Evolutionary conservation across 2,888 invertebrate genomes (phyloP), one percentile per base, ranked within the genome.

Genomic region (Pammene aurita): DNA sequence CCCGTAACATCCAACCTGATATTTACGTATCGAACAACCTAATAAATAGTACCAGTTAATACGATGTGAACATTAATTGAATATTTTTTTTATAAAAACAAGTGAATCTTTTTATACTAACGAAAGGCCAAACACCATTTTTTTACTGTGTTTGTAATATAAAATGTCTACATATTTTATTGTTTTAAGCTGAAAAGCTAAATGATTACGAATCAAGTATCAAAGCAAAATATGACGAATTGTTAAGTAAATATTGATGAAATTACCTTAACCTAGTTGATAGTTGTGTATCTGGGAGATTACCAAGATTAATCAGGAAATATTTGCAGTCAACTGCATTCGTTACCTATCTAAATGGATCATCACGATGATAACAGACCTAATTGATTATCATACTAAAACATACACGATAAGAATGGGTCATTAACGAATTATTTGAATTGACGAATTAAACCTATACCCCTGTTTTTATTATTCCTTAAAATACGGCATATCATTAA

Each of bases 1-100:
- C 74, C 73, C 62, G 35, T 69, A 64, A 72, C 70, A 55, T 44
- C 18, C 38, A 35, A 48, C 50, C 60, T 61, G 60, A 60, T 60
- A 60, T 14, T 35, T 13, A 14, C 9, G 13, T 57, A 50, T 14
- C 38, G 13, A 26, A 44, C 5, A 26, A 61, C 55, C 41, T 41
- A 50, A 42, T 63, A 55, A 50, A 4, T 26, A 11, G 10, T 67
- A 48, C 56, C 38, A n/a, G n/a, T 57, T 55, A 41, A 34, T 57
- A 46, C 35, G 18, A 44, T 35, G 61, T 63, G 64, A 68, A 68
- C 57, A 68, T 68, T n/a, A 11, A 44, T 10, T 7, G n/a, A 35
- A 52, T 52, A 13, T 16, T n/a, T 57, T 50, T 42, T 41, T 48
- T 18, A 41, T 9, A 55, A 63, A 57, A 67, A 55, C 26, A 68